Evolutionary conservation across 2,888 invertebrate genomes (phyloP), one percentile per base, ranked within the genome.

Genomic region (Lithophane socia): DNA sequence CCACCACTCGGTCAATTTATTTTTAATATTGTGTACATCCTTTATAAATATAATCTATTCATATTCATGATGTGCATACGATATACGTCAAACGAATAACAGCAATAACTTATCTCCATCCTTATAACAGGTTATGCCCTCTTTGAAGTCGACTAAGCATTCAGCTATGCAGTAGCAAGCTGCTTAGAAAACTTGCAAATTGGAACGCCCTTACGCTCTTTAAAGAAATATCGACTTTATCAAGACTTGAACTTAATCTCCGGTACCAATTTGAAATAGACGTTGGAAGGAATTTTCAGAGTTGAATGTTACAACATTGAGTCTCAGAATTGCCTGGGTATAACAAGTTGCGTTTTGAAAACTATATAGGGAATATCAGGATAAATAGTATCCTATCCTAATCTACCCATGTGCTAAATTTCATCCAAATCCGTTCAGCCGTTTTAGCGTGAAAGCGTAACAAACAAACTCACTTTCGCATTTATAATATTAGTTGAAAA

Each of bases 181-280:
- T 61, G 66, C 71, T 70, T 44, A 67, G 54, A 72, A 64, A 73
- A 56, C 29, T 64, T 42, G 37, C 58, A 66, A 77, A 73, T 60
- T 63, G 61, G 52, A 72, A 58, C 37, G 61, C 75, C 69, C 56
- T 24, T 54, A 56, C n/a, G 67, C 47, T 37, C 72, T 29, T 54
- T 49, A 66, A 66, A 78, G 82, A 81, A 73, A 82, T 63, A 77
- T 63, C 37, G 42, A 47, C 42, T 71, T 49, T 72, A 63, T 63
- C 12, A 49, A 80, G 42, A 64, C 42, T n/a, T 10, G 58, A 58
- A 74, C 52, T 60, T 71, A 58, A 75, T 79, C 44, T 79, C 64
- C 68, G 60, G 29, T 71, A 56, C 16, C n/a, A 72, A 64, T 75
- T 84, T 71, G 56, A 49, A 49, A 67, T n/a, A 29, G 18, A 77